These are phyloP conservation scores for Pyrrhia umbra DNA, from an alignment of 2,888 invertebrate genomes.

Conservation along the genomic window DNA sequence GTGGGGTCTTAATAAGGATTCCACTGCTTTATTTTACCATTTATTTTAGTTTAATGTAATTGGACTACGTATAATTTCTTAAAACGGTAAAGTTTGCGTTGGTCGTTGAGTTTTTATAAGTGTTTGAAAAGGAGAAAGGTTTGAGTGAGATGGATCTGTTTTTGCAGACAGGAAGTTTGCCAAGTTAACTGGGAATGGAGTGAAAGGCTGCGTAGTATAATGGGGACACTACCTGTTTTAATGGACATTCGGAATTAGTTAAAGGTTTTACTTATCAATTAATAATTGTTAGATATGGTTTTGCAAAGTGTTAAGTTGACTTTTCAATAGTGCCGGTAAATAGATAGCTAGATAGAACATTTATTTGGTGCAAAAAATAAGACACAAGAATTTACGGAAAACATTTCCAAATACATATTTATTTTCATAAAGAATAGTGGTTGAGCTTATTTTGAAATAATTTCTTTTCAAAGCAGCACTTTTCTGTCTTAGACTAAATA, in stretches of 20 bases:
- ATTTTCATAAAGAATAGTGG: too few species aligned
- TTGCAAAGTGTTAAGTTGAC: too few species aligned
- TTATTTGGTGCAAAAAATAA: too few species aligned
- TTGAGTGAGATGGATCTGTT: slow-evolving; percentile 39
- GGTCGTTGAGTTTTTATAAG: slow-evolving; percentile 44
- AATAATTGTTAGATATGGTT: background rate
- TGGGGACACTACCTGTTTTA: slow-evolving; percentile 9
- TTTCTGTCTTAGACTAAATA: too few species aligned
- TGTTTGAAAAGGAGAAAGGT: slow-evolving; percentile 48
- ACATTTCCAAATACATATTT: too few species aligned
- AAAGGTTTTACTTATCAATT: background rate
- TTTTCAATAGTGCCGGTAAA: too few species aligned
- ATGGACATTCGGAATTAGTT: slow-evolving; percentile 3
- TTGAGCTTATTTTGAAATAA: too few species aligned
- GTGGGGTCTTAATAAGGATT: slow-evolving; percentile 64
- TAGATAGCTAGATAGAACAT: too few species aligned
- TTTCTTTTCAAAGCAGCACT: too few species aligned
- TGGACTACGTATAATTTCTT: slow-evolving; percentile 53
- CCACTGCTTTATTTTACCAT: slow-evolving; percentile 59
- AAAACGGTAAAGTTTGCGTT: slow-evolving; percentile 46
- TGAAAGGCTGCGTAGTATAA: slow-evolving; percentile 15
- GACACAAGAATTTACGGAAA: too few species aligned
- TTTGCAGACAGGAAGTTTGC: slow-evolving; percentile 52
- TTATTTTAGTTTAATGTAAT: slow-evolving; percentile 63
- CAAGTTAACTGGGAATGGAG: slow-evolving; percentile 18